Evolutionary conservation across 2,113 vertebrate species (phyloP), one percentile per base, ranked within the genome.

Genomic region (Gulo gulo): DNA sequence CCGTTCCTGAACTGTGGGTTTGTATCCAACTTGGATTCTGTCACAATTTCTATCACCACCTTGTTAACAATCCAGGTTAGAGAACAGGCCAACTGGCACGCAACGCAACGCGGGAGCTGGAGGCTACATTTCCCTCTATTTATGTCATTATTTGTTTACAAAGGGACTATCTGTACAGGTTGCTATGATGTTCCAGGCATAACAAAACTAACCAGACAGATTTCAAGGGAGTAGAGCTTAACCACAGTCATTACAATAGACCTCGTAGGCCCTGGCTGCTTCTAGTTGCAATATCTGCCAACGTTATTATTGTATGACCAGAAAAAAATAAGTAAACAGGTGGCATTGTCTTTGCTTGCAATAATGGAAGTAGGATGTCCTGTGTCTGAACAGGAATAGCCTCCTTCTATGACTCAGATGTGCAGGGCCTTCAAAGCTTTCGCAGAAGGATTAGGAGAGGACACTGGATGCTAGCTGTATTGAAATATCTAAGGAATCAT

Each of bases 41-140:
- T 90, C 34, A 52, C 13, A 55, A 61, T 15, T 42, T 29, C 20
- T 1, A 88, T 47, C 9, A 84, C 9, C 4, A 52, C 18, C 13
- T 71, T 12, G 31, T 16, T 4, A 57, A 36, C 80, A 69, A 26
- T 26, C 36, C 29, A 8, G 80, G 39, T 78, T 42, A n/a, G 6
- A 83, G 3, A 18, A 45, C 0, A 20, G 52, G 11, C 45, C 21
- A n/a, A 6, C 21, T 31, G 21, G 6, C 4, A 1, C 3, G 4
- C 18, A 85, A 1, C 3, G 1, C 18, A 85, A 20, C 16, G 10
- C 6, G 12, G 12, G 36, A 13, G 15, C 39, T 42, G 63, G 24
- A 7, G 39, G 6, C 3, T 50, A 6, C 15, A 34, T 67, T 39
- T 14, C 85, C 31, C 10, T 80, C 36, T 85, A 47, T 36, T 26